A percentile compares a stretch with the other conserved stretches of the same genome.
Conservation (phyloP, 2,113 vertebrate species). For the Austrofundulus limnaeus region DNA sequence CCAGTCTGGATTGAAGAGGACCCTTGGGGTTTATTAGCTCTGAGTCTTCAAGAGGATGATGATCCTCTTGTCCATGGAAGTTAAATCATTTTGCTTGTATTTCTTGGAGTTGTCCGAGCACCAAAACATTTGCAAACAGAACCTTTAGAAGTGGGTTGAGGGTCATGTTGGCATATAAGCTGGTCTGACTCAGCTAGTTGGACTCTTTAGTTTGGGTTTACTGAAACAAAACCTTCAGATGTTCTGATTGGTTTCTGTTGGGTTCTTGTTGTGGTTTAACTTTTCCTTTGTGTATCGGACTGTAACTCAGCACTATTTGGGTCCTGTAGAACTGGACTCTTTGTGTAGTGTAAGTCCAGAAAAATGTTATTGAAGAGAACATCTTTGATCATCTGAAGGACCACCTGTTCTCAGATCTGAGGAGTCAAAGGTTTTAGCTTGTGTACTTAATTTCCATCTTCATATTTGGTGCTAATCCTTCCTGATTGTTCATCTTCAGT, state of each 20-base stretch:
- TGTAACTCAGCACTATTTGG: neutral
- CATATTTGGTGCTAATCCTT: constrained; percentile 33
- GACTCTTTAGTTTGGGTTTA: too few relatives aligned
- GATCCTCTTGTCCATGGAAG: neutral
- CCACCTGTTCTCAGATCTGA: neutral
- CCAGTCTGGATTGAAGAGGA: neutral
- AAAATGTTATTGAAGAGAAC: neutral
- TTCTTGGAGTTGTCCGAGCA: neutral
- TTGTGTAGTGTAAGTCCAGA: too few relatives aligned
- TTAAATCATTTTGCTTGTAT: neutral
- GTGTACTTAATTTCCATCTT: constrained; percentile 22
- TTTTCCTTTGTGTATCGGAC: too few relatives aligned
- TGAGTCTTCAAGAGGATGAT: neutral
- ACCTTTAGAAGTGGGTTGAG: neutral
- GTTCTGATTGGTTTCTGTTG: neutral
- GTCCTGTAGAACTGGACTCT: too few relatives aligned
- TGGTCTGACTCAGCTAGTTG: neutral
- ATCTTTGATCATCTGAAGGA: neutral
- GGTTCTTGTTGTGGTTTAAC: neutral
- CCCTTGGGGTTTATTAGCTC: neutral
- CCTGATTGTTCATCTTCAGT: neutral
- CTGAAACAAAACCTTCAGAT: neutral
- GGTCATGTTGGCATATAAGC: neutral
- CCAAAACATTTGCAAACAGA: neutral
- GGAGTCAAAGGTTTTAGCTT: neutral